phyloP scores from a whole-genome alignment of 2,113 vertebrate genomes.

The Typhlomys cinereus region DNA sequence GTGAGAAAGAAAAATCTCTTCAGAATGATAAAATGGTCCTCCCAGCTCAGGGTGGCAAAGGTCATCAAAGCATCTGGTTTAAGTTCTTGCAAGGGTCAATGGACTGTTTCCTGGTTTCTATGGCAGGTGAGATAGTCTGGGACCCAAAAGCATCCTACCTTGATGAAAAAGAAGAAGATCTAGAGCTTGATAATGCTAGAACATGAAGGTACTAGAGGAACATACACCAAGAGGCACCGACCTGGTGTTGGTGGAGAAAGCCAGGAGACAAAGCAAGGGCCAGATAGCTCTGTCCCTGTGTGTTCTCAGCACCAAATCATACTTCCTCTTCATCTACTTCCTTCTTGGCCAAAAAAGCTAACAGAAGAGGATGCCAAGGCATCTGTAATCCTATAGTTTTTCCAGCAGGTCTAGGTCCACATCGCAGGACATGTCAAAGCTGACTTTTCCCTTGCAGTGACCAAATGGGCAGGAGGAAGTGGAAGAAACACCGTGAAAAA shows the following conservation, averaged over 20 bases:
- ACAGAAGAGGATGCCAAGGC: constrained; percentile 59
- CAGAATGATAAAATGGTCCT: background rate
- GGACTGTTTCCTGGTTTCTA: background rate
- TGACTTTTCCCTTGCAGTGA: constrained; percentile 60
- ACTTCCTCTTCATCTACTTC: constrained; percentile 60
- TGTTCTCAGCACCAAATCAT: constrained; percentile 64
- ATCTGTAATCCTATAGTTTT: constrained; percentile 68
- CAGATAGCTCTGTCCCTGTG: constrained; percentile 47
- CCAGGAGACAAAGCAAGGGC: constrained; percentile 51
- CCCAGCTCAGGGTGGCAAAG: background rate
- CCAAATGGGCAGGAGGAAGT: constrained; percentile 71
- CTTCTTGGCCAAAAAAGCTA: constrained; percentile 52
- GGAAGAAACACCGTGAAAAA: constrained; percentile 68
- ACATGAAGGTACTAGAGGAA: too few species aligned
- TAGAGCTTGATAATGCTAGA: background rate
- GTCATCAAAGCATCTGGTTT: background rate
- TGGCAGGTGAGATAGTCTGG: background rate
- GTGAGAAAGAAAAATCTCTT: background rate
- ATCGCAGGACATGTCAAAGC: constrained; percentile 59
- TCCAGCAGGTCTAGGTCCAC: constrained; percentile 69
- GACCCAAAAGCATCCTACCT: background rate
- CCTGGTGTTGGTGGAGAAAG: background rate
- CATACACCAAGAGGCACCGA: background rate
- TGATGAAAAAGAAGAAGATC: background rate
- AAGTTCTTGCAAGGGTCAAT: background rate